Conservation (phyloP, 2,113 vertebrate genomes). For the Craseonycteris thonglongyai region DNA sequence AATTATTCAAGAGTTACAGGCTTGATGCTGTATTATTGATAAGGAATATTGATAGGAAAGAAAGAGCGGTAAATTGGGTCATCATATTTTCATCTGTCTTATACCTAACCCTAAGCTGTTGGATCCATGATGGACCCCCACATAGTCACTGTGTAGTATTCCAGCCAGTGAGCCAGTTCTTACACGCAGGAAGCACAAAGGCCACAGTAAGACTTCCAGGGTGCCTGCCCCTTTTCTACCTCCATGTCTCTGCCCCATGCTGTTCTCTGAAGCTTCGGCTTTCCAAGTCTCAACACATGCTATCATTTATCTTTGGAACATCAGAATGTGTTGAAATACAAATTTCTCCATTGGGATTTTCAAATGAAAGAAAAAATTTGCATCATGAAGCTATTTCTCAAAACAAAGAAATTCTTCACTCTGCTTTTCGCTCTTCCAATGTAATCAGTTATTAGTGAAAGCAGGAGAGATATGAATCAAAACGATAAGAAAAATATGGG, state of each 20-base stretch:
- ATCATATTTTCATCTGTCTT: background rate
- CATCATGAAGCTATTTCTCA: background rate
- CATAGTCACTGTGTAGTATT: rapidly evolving
- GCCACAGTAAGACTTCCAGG: background rate
- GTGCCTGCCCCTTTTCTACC: background rate
- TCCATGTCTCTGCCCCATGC: background rate
- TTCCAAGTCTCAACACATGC: background rate
- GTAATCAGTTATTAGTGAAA: slow-evolving; percentile 12
- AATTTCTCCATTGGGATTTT: slow-evolving; percentile 33
- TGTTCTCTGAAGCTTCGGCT: background rate
- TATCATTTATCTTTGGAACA: slow-evolving; percentile 33
- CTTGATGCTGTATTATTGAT: background rate
- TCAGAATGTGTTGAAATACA: background rate
- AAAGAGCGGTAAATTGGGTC: background rate
- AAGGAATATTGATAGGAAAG: background rate
- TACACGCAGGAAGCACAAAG: background rate
- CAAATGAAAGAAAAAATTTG: background rate
- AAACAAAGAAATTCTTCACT: background rate
- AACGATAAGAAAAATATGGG: slow-evolving; percentile 3
- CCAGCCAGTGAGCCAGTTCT: background rate
- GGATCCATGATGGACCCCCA: too few species aligned
- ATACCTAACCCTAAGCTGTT: background rate
- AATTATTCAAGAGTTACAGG: background rate
- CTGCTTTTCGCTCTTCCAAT: background rate
- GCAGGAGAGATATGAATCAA: background rate